Base-by-base conservation (phyloP, 1,140 invertebrate genomes). In the Oedothorax gibbosus region DNA sequence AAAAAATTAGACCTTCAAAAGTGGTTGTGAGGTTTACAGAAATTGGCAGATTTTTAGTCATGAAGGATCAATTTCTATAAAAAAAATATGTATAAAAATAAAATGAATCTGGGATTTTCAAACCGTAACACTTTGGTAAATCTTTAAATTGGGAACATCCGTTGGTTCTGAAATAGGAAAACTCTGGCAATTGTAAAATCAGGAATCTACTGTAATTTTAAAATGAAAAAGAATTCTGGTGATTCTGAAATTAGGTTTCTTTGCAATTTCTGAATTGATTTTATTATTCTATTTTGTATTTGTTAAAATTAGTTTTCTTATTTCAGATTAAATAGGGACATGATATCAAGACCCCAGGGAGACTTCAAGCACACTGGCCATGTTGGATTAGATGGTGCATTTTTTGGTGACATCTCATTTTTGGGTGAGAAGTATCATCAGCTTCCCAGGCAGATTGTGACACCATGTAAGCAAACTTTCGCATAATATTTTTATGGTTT, bases 281-380 rank as follows among this genome's bases (percentile, higher is more conserved):
- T 18, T 62, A 18, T 62, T 15, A 15, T 18, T 62, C 6, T 2
- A 15, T 18, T 62, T 62, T 62, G n/a, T 50, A 0, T 15, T 50
- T 71, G 11, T 71, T 71, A 71, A 71, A 51, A 15, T 51, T 71
- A 15, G 14, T 53, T 64, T 78, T 14, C 21, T 79, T 21, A 69
- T 65, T 71, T 53, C 8, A 87, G 86, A 69, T 81, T 97, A 78
- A 92, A 95, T 72, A 93, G 95, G 0, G 96, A 97, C 88, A 97
- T 99, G 97, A 99, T 99, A 87, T 98, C 97, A 12, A 94, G 94
- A 53, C 98, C 98, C 0, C 96, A 99, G 90, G 97, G 97, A 56
- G 98, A 99, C 90, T 93, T 99, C 0, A 97, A 98, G 89, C 98
- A 99, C 89, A 99, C 97, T 0, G 96, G 96, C 1, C 98, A 99